Conservation (phyloP, 2,888 invertebrate species). For the Scaptomyza polygonia region DNA sequence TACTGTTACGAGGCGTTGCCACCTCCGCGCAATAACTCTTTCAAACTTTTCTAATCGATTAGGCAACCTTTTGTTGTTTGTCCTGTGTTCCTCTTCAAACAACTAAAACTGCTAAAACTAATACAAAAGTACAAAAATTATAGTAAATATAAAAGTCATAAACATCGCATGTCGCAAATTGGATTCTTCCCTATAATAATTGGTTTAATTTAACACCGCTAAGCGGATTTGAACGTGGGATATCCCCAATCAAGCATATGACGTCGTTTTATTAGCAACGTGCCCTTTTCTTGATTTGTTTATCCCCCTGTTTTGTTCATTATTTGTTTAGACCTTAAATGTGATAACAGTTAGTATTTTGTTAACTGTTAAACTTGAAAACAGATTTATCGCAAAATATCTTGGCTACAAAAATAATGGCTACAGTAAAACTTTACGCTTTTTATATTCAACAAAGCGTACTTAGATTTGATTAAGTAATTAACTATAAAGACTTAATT, state of each 20-base stretch:
- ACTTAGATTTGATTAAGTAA: not conserved
- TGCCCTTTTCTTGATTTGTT: not conserved
- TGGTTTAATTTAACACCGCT: not conserved
- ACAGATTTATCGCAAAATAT: no score
- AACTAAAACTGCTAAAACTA: not conserved
- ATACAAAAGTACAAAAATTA: not conserved
- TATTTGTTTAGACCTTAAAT: not conserved
- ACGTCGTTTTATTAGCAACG: constrained; percentile 3
- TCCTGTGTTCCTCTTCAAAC: not conserved
- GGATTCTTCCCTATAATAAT: not conserved
- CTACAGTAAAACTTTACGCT: no score
- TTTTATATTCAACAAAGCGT: not conserved
- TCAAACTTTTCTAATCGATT: not conserved
- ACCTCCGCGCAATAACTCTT: constrained; percentile 5
- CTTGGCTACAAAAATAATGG: no score
- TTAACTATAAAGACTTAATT: not conserved
- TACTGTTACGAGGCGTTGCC: constrained; percentile 11
- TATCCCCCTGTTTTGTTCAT: not conserved
- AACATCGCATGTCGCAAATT: not conserved
- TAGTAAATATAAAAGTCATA: not conserved
- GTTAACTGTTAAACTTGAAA: no score
- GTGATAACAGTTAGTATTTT: not conserved
- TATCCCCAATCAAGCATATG: constrained; percentile 2
- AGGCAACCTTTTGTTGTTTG: not conserved
- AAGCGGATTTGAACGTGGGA: not conserved